Evolutionary conservation across 64 coral and sea anemone genomes (phyloP).

Genomic region (Stylophora pistillata): DNA sequence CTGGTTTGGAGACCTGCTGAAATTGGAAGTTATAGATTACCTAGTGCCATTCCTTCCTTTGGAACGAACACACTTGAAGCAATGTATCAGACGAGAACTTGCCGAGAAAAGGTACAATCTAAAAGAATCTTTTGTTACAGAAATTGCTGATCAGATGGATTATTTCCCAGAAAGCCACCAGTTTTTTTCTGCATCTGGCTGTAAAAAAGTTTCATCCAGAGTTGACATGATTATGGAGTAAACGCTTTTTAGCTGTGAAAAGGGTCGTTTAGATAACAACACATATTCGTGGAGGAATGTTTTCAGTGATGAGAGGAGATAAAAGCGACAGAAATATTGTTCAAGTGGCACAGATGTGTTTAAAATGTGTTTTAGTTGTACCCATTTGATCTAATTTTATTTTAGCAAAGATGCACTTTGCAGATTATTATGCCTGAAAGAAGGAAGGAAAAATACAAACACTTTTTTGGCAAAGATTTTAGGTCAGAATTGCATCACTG

Average conservation of each 20-base stretch:
- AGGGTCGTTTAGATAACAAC: not conserved
- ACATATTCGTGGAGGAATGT: not conserved
- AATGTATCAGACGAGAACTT: constrained; percentile 69
- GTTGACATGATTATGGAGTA: constrained; percentile 79
- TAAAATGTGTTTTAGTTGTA: no score
- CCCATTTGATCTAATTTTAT: not conserved
- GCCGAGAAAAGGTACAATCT: constrained; percentile 48
- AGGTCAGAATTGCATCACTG: no score
- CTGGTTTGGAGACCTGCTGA: constrained; percentile 76
- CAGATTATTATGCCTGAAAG: no score
- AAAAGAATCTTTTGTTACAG: constrained; percentile 49
- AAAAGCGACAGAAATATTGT: not conserved
- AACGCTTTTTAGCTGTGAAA: not conserved
- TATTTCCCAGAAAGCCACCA: constrained; percentile 66
- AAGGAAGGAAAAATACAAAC: not conserved
- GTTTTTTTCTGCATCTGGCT: constrained; percentile 84
- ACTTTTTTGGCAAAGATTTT: not conserved
- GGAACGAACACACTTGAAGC: constrained; percentile 83
- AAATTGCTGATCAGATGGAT: constrained; percentile 75
- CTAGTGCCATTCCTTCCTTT: constrained; percentile 82
- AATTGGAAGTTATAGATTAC: constrained; percentile 77
- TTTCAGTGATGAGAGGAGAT: not conserved
- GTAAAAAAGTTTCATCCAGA: constrained; percentile 91
- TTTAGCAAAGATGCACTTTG: no score
- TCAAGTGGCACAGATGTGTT: not conserved